Evolutionary conservation across 2,797 vertebrate genomes (phyloP), one percentile per base, ranked within the genome.

Genomic region (Emys orbicularis): DNA sequence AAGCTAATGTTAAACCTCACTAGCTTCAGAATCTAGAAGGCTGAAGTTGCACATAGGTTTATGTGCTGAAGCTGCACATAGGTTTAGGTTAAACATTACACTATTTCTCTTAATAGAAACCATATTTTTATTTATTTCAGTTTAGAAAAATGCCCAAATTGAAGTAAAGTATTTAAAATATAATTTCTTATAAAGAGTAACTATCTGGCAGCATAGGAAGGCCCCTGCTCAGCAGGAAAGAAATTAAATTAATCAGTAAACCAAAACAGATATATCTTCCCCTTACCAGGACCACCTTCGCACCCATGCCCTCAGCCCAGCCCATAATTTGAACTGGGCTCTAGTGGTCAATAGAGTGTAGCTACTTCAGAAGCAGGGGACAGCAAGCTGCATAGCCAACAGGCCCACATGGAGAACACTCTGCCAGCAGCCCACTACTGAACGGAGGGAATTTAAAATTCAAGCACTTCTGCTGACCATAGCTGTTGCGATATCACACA

Each of bases 381-480:
- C 65, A 37, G 65, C n/a, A 68, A 68, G 16, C 8, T 37, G 34
- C 65, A 68, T 10, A 21, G 18, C 65, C n/a, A 68, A 47, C 29
- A 88, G 90, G 44, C 44, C 74, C 68, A 8, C 34, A 47, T 89
- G 83, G 86, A 21, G 92, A 37, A 41, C 5, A 25, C 1, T 18
- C 92, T 90, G 23, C 88, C 29, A 96, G 89, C 37, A 86, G 83
- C 3, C 79, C 79, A 27, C 81, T 94, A 95, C 94, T 25, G 93
- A 89, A 90, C 89, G 49, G 2, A 77, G 84, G 72, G 82, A 92
- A 65, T 95, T 93, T 81, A 95, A 68, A 95, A 68, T 8, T n/a
- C 34, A 37, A 21, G 79, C 91, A 96, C 86, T 96, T 95, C 95
- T 94, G 90, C 89, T 72, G 86, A 79, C 53, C 19, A 25, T 31